Percentiles rank a stretch among this genome's conserved stretches.
Conservation (phyloP, 2,888 invertebrate genomes). For the Parnassius orleans region DNA sequence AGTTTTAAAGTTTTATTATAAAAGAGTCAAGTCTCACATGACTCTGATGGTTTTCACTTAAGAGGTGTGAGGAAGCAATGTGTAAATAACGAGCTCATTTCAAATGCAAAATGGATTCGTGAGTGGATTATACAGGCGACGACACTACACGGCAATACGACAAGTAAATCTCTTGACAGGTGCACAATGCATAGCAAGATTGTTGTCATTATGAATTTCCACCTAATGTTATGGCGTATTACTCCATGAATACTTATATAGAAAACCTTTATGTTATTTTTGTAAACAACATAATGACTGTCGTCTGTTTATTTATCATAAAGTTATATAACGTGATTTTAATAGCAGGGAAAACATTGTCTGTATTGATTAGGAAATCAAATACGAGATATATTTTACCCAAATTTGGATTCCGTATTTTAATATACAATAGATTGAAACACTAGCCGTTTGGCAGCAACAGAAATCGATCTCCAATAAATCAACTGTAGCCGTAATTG, state of each 20-base stretch:
- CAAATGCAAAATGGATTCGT: slow-evolving; percentile 26
- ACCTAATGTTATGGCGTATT: slow-evolving; percentile 11
- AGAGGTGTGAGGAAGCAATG: slow-evolving; percentile 15
- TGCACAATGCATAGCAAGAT: slow-evolving; percentile 22
- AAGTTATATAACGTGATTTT: not conserved
- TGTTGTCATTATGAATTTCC: slow-evolving; percentile 24
- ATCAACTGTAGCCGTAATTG: too few species aligned
- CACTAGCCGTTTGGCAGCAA: too few species aligned
- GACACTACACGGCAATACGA: slow-evolving; percentile 3
- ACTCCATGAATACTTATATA: slow-evolving; percentile 7
- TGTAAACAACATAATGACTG: not conserved
- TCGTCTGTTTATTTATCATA: not conserved
- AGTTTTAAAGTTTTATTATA: not conserved
- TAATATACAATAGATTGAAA: not conserved
- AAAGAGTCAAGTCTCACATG: slow-evolving; percentile 10
- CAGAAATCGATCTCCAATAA: too few species aligned
- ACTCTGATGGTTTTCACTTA: slow-evolving; percentile 6
- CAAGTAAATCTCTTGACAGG: slow-evolving; percentile 11
- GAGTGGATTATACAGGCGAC: slow-evolving; percentile 22
- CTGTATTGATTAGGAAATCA: not conserved
- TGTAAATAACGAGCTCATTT: slow-evolving; percentile 21
- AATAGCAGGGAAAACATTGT: not conserved
- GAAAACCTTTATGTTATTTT: slow-evolving; percentile 2
- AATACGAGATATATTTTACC: not conserved
- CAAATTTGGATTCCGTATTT: not conserved